phyloP scores from a whole-genome alignment of 92 coral and sea anemone species.

The Desmophyllum pertusum region DNA sequence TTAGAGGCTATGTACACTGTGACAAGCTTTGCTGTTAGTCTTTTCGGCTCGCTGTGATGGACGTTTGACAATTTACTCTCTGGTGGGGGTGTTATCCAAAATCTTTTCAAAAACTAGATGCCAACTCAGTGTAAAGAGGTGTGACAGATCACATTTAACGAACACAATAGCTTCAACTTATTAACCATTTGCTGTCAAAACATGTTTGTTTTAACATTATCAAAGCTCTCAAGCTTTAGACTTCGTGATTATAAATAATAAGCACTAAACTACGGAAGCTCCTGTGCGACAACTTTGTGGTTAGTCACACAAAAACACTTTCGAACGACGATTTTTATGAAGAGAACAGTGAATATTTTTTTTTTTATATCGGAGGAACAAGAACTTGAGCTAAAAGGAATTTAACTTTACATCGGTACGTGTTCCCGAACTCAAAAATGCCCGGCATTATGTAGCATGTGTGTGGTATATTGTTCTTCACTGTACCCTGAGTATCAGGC shows the following conservation, averaged over 20 bases:
- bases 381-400: background rate
- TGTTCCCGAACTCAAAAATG: background rate
- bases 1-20: constrained; percentile 22
- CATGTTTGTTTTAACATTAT: constrained; percentile 54
- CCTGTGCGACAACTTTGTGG: background rate
- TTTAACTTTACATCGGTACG: background rate
- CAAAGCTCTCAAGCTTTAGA: constrained; percentile 5
- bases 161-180: constrained; percentile 32
- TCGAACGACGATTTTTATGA: too few relatives aligned
- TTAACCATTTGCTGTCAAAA: constrained; percentile 45
- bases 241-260: background rate
- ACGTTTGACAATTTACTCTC: constrained; percentile 9
- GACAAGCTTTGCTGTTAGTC: constrained; percentile 28
- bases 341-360: background rate
- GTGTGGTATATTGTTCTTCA: constrained; percentile 31
- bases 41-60: constrained; percentile 43
- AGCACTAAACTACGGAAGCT: background rate
- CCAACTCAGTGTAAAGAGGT: background rate
- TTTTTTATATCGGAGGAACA: background rate
- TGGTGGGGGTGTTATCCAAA: constrained; percentile 25
- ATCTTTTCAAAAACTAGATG: constrained; percentile 11
- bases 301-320: background rate
- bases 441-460: constrained; percentile 25
- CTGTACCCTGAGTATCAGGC: too few relatives aligned
- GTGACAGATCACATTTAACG: constrained; percentile 34